Evolutionary conservation across 1,140 invertebrate genomes (phyloP), one percentile per base, ranked within the genome.

Genomic region (Atta cephalotes): DNA sequence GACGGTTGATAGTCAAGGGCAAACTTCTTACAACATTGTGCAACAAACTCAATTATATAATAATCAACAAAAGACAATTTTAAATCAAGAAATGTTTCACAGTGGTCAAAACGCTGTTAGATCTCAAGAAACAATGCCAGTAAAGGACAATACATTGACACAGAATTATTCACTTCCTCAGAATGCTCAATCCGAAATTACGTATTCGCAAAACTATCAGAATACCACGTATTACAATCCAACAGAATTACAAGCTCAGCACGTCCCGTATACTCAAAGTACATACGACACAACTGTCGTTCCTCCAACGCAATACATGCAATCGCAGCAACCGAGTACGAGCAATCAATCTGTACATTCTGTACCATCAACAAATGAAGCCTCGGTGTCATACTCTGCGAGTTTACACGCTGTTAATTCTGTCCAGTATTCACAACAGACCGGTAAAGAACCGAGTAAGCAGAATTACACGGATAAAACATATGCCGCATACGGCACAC

Each of bases 1-100:
- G 5, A 31, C 56, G 0, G 9, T 45, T 2, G 72, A 89, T 1
- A 31, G 12, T 16, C 90, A 88, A 35, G 2, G 70, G 4, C 87
- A 84, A 31, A 12, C 49, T 56, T 66, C 77, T 39, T 79, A 88
- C 1, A 60, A 49, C 12, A 2, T 76, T 16, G 14, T 53, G 58
- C 89, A 91, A 49, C 76, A 78, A 51, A 60, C 45, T 14, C 91
- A 91, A 25, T 88, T 85, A 18, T 86, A 91, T 12, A 87, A 92
- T 60, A 18, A 53, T 49, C 82, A 82, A 39, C 81, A 81, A n/a
- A 76, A 79, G 2, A 51, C 78, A 28, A 65, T 21, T 82, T 76
- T 78, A 10, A 21, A 28, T 9, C 76, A 90, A 74, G 89, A 88
- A 28, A 62, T 84, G 28, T 28, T 45, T 74, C 80, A 74, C 1